Evolutionary conservation across 1,140 invertebrate genomes (phyloP).

Genomic region (Scaptomyza graminum): DNA sequence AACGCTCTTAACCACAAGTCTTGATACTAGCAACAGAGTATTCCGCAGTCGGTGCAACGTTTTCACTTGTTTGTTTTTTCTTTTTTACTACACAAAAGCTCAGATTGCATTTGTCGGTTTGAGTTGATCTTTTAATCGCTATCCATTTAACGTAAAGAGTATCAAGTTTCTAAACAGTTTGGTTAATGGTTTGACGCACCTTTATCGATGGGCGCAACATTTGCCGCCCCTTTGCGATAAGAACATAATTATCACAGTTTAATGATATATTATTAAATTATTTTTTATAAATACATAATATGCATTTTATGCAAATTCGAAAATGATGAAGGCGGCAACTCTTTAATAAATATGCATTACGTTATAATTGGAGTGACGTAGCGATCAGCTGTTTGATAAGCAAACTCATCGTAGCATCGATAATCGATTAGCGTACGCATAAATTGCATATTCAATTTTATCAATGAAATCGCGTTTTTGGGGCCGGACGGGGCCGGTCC

Average conservation of each 20-base stretch:
- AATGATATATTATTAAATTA: too few species aligned
- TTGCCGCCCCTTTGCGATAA: neutral
- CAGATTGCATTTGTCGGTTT: slow-evolving; percentile 8
- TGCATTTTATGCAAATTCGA: neutral
- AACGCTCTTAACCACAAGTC: too few species aligned
- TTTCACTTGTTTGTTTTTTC: too few species aligned
- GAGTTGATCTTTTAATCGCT: neutral
- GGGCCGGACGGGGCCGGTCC: slow-evolving; percentile 8
- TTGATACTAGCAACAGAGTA: too few species aligned
- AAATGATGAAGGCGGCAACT: too few species aligned
- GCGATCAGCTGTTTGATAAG: slow-evolving; percentile 44
- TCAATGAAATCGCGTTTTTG: slow-evolving; percentile 63
- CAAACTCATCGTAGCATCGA: slow-evolving; percentile 34
- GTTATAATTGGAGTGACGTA: slow-evolving; percentile 32
- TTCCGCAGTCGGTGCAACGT: too few species aligned
- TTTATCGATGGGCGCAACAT: neutral
- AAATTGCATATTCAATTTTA: slow-evolving; percentile 47
- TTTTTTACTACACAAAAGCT: neutral
- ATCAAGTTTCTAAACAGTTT: slow-evolving; percentile 8
- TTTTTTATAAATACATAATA: too few species aligned
- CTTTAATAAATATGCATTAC: too few species aligned
- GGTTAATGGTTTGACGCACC: too few species aligned
- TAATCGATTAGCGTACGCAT: slow-evolving; percentile 43
- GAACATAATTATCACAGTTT: neutral
- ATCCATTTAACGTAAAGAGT: slow-evolving; percentile 14